Conservation (phyloP, 2,888 invertebrate species). For the Nephrotoma appendiculata region DNA sequence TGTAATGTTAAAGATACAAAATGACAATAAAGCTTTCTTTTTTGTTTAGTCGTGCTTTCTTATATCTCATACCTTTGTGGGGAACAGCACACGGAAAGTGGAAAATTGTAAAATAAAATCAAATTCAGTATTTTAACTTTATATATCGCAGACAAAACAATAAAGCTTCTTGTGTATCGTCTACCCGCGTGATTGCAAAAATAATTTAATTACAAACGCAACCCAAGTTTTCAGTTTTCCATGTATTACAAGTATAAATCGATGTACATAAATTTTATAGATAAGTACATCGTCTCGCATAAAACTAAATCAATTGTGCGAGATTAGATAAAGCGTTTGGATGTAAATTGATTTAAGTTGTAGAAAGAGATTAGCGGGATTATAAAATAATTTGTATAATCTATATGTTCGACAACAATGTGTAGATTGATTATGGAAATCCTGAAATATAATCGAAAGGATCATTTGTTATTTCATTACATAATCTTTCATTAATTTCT, state of each 20-base stretch:
- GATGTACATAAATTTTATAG: not conserved
- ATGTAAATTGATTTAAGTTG: not conserved
- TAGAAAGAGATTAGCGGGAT: not conserved
- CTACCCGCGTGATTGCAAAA: not conserved
- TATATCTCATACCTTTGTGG: not conserved
- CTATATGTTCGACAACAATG: not conserved
- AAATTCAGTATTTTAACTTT: not conserved
- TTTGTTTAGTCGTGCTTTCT: not conserved
- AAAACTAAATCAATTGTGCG: not conserved
- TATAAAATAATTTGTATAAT: not conserved
- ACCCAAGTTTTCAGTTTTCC: not conserved
- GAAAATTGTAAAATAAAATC: not conserved
- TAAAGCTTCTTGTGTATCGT: not conserved
- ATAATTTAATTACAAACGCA: not conserved
- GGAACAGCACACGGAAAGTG: not conserved
- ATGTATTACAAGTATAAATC: not conserved
- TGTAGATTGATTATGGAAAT: too few species aligned
- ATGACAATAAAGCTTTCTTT: not conserved
- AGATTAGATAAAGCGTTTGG: not conserved
- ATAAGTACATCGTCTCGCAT: not conserved
- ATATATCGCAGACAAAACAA: not conserved
- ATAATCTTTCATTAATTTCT: too few species aligned
- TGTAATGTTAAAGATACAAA: not conserved
- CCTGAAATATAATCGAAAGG: too few species aligned
- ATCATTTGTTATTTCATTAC: too few species aligned